These are phyloP conservation scores for Adelosebastes latens DNA, from an alignment of 2,797 vertebrate genomes.

Conservation along the genomic window DNA sequence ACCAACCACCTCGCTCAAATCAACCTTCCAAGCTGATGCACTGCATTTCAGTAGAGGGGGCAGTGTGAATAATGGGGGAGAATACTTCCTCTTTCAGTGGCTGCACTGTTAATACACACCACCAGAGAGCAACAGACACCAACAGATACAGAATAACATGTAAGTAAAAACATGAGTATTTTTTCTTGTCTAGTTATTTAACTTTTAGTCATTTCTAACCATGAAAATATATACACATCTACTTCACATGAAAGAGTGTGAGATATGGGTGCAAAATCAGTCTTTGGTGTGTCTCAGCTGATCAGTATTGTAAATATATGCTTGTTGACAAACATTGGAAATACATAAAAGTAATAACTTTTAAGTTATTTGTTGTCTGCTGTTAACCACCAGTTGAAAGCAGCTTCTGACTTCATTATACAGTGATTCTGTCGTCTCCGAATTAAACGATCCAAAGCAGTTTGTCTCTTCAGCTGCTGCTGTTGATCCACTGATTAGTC, in stretches of 20 bases:
- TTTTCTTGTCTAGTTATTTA: not conserved
- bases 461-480: not conserved
- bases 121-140: slow-evolving; percentile 19
- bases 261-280: not conserved
- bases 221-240: no score
- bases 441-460: not conserved
- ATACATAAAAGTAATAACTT: not conserved
- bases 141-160: no score
- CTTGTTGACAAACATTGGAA: not conserved
- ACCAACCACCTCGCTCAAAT: not conserved
- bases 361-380: not conserved
- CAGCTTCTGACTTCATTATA: not conserved
- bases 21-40: not conserved
- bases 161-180: not conserved
- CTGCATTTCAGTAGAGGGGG: not conserved
- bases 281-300: not conserved
- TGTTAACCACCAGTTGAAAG: not conserved
- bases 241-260: not conserved
- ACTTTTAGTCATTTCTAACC: no score
- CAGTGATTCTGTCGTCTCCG: not conserved
- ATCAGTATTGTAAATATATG: not conserved
- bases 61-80: not conserved
- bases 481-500: slow-evolving; percentile 8
- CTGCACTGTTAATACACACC: not conserved
- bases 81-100: not conserved